Evolutionary conservation across 2,888 invertebrate genomes (phyloP).

Genomic region (Drosophila demipolita): DNA sequence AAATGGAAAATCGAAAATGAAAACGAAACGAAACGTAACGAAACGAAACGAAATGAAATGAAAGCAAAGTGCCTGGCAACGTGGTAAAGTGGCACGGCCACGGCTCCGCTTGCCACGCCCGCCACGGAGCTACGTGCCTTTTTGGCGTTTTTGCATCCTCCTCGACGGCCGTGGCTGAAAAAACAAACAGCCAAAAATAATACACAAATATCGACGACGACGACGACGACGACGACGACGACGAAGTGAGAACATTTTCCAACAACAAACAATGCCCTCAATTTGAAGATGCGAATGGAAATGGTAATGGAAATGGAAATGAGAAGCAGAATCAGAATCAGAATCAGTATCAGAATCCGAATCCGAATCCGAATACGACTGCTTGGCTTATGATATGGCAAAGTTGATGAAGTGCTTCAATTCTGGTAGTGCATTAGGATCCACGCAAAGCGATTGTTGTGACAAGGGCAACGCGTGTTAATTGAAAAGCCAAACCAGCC

Average conservation of each 20-base stretch:
- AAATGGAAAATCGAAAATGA: constrained; percentile 69
- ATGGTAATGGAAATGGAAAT: background rate
- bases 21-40: constrained; percentile 14
- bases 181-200: constrained; percentile 65
- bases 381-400: constrained; percentile 2
- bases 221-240: constrained; percentile 17
- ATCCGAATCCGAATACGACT: background rate
- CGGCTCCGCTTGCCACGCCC: constrained; percentile 57
- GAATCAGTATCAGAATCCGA: background rate
- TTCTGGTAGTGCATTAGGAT: background rate
- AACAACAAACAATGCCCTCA: constrained; percentile 49
- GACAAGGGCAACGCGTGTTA: constrained; percentile 26
- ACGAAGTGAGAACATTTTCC: constrained; percentile 8
- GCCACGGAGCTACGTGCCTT: constrained; percentile 76
- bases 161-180: constrained; percentile 42
- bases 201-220: constrained; percentile 51
- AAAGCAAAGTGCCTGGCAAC: constrained; percentile 74
- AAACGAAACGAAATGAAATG: constrained; percentile 50
- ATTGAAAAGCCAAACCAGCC: constrained; percentile 31
- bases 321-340: background rate
- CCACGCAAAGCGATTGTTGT: constrained; percentile 16
- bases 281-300: constrained; percentile 6
- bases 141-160: constrained; percentile 76
- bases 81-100: constrained; percentile 72
- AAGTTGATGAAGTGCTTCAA: background rate